Base-by-base conservation (phyloP, 2,797 vertebrate genomes). In the Dromococcyx pavoninus region DNA sequence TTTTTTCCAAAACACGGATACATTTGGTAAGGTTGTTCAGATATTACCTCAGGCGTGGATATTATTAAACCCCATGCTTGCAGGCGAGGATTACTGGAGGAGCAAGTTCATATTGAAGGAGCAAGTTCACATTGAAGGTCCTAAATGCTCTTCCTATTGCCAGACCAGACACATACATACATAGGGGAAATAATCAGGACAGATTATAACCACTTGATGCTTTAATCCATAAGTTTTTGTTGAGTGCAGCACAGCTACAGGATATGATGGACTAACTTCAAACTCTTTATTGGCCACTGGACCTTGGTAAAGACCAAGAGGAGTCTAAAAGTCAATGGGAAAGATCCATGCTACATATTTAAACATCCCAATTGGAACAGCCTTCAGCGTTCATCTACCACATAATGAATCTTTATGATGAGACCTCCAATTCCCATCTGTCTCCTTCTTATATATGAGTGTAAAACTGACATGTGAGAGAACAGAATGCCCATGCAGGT, bases 401-500 rank as follows among this genome's bases (percentile, higher is more conserved):
- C 17, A 62, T 33, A 79, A 18, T 8, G 89, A 86, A 86, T 1
- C 4, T 77, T 77, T 71, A 53, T 71, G 53, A 61, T 2, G 11
- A 37, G 65, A 9, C 9, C 30, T 1, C 0, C 32, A 51, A 35
- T 73, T 82, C 48, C 24, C 12, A 64, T 48, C 11, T 46, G 32
- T 48, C 35, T 66, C 15, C 35, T 62, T 58, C 12, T 62, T 86
- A 60, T 24, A 17, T n/a, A 3, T 3, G 9, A 39, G 17, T 27
- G 18, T 77, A 1, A 70, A 62, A 73, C 30, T 73, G 56, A 61
- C 33, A 15, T 0, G 3, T 3, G 35, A 30, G 5, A 0, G 5
- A 79, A 46, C 13, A 1, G 1, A 24, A 13, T 0, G 2, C 7
- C 9, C 2, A 1, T 30, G 21, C 16, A 44, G 32, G 44, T 74